phyloP scores from a whole-genome alignment of 1,140 invertebrate species.

The Lepidotrigona ventralis region DNA sequence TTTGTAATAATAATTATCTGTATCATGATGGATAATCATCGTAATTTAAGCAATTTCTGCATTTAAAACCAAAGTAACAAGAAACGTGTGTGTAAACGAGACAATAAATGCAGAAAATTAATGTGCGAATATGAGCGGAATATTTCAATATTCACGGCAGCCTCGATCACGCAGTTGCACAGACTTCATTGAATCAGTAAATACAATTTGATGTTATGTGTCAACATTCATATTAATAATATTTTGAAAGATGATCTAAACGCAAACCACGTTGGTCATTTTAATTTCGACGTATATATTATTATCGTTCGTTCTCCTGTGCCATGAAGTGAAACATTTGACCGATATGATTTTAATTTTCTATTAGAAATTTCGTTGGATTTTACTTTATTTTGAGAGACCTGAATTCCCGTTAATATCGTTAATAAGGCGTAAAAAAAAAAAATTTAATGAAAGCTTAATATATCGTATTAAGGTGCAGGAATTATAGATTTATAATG shows the following conservation, averaged over 20 bases:
- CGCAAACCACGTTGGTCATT: background rate
- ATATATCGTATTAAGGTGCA: background rate
- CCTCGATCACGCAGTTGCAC: background rate
- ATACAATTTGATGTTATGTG: background rate
- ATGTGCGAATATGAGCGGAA: background rate
- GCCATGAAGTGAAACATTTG: background rate
- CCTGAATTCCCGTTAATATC: background rate
- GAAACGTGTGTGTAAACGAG: background rate
- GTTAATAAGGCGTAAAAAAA: background rate
- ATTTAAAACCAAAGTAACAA: background rate
- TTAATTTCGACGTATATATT: background rate
- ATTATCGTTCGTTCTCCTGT: too few species aligned
- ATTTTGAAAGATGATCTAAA: background rate
- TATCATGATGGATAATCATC: background rate
- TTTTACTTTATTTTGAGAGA: background rate
- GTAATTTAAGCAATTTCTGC: background rate
- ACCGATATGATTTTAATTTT: background rate
- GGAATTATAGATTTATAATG: background rate
- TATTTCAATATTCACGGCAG: background rate
- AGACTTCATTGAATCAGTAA: background rate
- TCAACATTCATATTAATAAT: conserved; percentile 1
- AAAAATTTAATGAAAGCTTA: background rate
- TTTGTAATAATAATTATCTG: too few species aligned
- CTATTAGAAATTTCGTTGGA: background rate
- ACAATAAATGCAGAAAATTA: background rate